Base-by-base conservation (phyloP, 2,113 vertebrate genomes). In the Trogon surrucura region DNA sequence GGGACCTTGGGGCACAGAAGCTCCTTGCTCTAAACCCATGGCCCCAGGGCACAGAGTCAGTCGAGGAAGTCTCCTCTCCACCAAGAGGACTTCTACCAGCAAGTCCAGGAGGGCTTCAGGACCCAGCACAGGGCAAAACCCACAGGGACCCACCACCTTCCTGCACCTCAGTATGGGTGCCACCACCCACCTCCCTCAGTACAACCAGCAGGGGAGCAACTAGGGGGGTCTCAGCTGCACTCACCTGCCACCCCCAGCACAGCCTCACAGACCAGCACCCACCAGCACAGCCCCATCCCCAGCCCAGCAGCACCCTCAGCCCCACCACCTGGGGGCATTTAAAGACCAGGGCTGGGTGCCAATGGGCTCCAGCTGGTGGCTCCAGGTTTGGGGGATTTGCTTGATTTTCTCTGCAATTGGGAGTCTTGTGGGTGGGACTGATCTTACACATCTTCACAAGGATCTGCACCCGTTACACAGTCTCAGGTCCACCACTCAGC, bases 231-330 rank as follows among this genome's bases (percentile, higher is more conserved):
- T 74, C 74, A 92, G 47, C 25, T 57, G 36, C 47, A 30, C 80
- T 95, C n/a, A 95, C 91, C 95, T 88, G 50, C 50, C 50, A 72
- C 45, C 23, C 9, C 27, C 57, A 95, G 70, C 62, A 80, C 22
- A 88, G 53, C 91, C 25, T 26, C 61, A 13, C 61, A 88, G 16
- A 71, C 7, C 85, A 95, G 27, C 47, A 85, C 14, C 74, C 61
- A 13, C n/a, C 62, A 82, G 16, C 45, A 44, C 38, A 61, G 13
- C 36, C 19, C 84, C 95, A 95, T 94, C n/a, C 45, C 11, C 8
- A 5, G 11, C 0, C 41, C 1, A 73, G 16, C 56, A 91, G 8
- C 44, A 85, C 0, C 18, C 9, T 7, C 23, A 70, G 2, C 19
- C 10, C 11, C 13, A 8, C 7, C 78, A 62, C 32, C 48, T 73